Evolutionary conservation across 2,113 vertebrate species (phyloP), one percentile per base, ranked within the genome.

Genomic region (Semnornis frantzii): DNA sequence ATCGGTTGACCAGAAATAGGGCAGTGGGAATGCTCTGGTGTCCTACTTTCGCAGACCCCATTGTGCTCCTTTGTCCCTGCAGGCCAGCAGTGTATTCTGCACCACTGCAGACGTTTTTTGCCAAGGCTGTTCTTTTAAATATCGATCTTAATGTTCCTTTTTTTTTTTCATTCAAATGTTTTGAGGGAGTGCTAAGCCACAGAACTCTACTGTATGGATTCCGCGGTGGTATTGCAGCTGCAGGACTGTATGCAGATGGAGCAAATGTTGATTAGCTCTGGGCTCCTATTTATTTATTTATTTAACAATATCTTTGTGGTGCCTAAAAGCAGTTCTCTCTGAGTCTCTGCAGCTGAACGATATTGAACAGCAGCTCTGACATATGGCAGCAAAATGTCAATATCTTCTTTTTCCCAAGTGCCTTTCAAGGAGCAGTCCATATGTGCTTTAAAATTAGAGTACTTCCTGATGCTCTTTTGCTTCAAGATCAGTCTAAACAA

Each of bases 1-100:
- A 93, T 66, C 60, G 80, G 63, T 30, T 88, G 75, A 73, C 82
- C 87, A 90, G 86, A 93, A 90, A 84, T 30, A 88, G 79, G 59
- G 83, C 82, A 65, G 1, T 50, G 73, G 58, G 73, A 65, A 87
- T 85, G n/a, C 52, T 66, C 42, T 66, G 42, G 7, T 96, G 92
- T 70, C 96, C 92, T 95, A 71, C 65, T 95, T 96, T 95, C 27
- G 44, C 39, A 76, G 82, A 48, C 59, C 37, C 23, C 4, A 9
- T 69, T 94, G 52, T 78, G 58, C 44, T 86, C 74, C 84, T 86
- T 87, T 85, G 74, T 87, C 64, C 46, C 46, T 85, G 85, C 33
- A 91, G 89, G 84, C 82, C 20, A 15, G 68, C 84, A 37, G 75
- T 54, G 19, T 90, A 23, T 89, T 96, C 37, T 82, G 42, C 9